Evolutionary conservation across 2,797 vertebrate species (phyloP).

Genomic region (Enteromius mattozi): DNA sequence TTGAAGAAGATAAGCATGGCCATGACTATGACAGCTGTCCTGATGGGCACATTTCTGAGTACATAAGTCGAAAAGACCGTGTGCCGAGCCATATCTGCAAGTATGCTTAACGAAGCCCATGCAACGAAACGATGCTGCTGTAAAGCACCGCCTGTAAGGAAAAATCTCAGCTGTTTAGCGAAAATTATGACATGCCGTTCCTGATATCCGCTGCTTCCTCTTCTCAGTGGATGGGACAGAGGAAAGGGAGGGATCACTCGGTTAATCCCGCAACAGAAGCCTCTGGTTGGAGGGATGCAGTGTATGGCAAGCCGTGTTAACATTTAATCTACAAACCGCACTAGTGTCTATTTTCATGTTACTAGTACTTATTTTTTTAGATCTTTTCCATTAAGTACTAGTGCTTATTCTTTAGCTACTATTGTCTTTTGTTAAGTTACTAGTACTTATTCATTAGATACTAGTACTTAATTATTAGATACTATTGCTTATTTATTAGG

Average conservation of each 20-base stretch:
- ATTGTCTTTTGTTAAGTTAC: no score
- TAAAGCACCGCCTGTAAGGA: not conserved
- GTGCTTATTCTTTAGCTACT: no score
- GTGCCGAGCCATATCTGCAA: constrained; percentile 30
- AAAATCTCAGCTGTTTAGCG: not conserved
- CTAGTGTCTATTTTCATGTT: no score
- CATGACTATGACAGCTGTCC: constrained; percentile 30
- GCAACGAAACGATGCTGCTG: not conserved
- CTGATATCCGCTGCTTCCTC: not conserved
- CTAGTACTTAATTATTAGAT: no score
- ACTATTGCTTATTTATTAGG: no score
- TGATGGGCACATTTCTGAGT: constrained; percentile 29
- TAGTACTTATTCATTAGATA: no score
- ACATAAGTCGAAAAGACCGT: constrained; percentile 1
- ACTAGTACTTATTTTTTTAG: no score
- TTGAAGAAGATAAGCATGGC: constrained; percentile 48
- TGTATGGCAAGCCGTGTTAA: no score
- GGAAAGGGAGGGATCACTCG: not conserved
- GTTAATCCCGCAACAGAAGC: not conserved
- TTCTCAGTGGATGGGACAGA: not conserved
- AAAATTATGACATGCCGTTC: not conserved
- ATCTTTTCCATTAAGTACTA: no score
- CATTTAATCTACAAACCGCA: no score
- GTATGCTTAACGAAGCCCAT: not conserved
- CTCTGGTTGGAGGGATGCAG: not conserved